Evolutionary conservation across 92 coral and sea anemone species (phyloP).

Genomic region (Epizoanthus stellaris): DNA sequence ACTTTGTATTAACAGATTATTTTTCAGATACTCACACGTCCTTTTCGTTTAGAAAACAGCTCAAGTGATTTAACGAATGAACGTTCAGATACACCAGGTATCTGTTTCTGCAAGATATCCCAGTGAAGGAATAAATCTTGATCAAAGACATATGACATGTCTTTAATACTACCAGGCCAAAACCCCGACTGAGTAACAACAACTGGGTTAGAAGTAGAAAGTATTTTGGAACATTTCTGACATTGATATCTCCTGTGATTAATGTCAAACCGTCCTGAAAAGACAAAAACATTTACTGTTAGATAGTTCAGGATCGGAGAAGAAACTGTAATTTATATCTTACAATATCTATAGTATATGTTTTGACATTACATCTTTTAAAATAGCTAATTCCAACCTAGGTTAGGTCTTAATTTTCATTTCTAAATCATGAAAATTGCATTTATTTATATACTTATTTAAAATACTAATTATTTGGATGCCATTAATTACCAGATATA

Average conservation of each 20-base stretch:
- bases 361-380: too few relatives aligned
- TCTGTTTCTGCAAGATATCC: slow-evolving; percentile 62
- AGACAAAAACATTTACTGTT: neutral
- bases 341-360: too few relatives aligned
- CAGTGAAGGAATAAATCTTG: slow-evolving; percentile 60
- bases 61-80: slow-evolving; percentile 68
- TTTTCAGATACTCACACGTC: slow-evolving; percentile 54
- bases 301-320: neutral
- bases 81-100: slow-evolving; percentile 68
- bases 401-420: too few relatives aligned
- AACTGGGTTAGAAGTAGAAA: slow-evolving; percentile 54
- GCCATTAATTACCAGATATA: too few relatives aligned
- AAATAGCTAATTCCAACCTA: too few relatives aligned
- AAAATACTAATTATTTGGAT: too few relatives aligned
- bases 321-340: too few relatives aligned
- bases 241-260: slow-evolving; percentile 49
- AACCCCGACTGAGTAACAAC: slow-evolving; percentile 58
- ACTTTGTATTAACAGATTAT: neutral
- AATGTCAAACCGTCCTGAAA: slow-evolving; percentile 67
- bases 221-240: slow-evolving; percentile 28
- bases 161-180: slow-evolving; percentile 74
- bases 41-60: slow-evolving; percentile 60
- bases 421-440: too few relatives aligned
- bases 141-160: slow-evolving; percentile 60
- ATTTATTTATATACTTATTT: too few relatives aligned